These are phyloP conservation scores for Cephus runcator DNA, from an alignment of 2,888 invertebrate species.

Conservation along the genomic window DNA sequence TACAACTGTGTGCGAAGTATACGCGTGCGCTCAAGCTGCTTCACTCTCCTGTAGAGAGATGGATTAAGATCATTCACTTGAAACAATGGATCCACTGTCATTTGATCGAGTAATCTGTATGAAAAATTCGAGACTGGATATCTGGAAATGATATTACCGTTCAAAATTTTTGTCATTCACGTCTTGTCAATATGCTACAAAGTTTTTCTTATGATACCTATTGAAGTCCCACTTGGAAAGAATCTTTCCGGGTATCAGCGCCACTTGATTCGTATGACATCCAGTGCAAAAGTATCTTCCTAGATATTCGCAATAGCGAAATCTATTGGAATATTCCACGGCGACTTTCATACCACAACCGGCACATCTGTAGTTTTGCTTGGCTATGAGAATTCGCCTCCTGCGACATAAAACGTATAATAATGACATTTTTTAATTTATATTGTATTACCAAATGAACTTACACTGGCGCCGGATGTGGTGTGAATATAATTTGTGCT, in stretches of 20 bases:
- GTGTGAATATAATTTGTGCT: constrained; percentile 83
- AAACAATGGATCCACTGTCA: constrained; percentile 82
- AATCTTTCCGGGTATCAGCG: constrained; percentile 77
- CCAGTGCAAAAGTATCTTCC: constrained; percentile 89
- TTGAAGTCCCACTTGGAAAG: constrained; percentile 75
- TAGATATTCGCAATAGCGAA: constrained; percentile 85
- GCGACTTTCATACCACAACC: constrained; percentile 87
- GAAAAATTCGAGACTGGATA: constrained; percentile 88
- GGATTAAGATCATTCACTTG: constrained; percentile 78
- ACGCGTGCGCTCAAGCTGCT: constrained; percentile 71
- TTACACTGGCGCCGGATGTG: constrained; percentile 77
- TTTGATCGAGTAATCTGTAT: constrained; percentile 78
- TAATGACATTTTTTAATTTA: not conserved
- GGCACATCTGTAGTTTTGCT: constrained; percentile 83
- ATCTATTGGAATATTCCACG: constrained; percentile 76
- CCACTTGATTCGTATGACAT: constrained; percentile 82
- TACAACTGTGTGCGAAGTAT: constrained; percentile 74
- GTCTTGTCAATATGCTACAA: not conserved
- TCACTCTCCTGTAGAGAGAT: constrained; percentile 73
- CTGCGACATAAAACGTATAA: constrained; percentile 62
- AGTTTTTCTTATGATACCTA: constrained; percentile 58
- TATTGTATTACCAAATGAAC: constrained; percentile 32
- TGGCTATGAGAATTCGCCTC: constrained; percentile 73
- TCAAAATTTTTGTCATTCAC: not conserved
- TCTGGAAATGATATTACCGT: constrained; percentile 63